Conservation (phyloP, 2,797 vertebrate genomes). For the Acanthornis magna region DNA sequence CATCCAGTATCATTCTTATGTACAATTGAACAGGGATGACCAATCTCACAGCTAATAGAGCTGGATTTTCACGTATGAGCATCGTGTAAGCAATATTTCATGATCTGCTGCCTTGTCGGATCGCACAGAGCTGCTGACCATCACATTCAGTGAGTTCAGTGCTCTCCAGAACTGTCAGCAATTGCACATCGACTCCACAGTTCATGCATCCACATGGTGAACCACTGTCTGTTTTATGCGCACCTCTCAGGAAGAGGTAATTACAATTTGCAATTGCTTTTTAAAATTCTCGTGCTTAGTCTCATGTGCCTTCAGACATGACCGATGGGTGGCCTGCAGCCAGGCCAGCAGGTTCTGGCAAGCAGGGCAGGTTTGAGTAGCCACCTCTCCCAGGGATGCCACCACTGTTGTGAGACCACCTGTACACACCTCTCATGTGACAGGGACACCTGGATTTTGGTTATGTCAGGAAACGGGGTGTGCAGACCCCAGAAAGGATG, state of each 20-base stretch:
- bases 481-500: not conserved
- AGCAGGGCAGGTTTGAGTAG: not conserved
- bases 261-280: not conserved
- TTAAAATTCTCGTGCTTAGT: not conserved
- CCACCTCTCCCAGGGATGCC: not conserved
- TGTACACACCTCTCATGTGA: not conserved
- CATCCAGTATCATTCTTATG: not conserved
- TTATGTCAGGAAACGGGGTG: not conserved
- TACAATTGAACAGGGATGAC: not conserved
- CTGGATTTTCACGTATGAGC: not conserved
- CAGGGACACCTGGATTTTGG: not conserved
- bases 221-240: not conserved
- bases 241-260: not conserved
- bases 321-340: not conserved
- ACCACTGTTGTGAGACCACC: not conserved
- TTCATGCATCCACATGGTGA: not conserved
- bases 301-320: not conserved
- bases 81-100: not conserved
- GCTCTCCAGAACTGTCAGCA: not conserved
- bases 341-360: not conserved
- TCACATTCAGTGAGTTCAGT: not conserved
- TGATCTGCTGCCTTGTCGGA: not conserved
- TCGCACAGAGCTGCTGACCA: not conserved
- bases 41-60: not conserved
- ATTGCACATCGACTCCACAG: not conserved